Evolutionary conservation across 2,797 vertebrate species (phyloP).

Genomic region (Lacerta bilineata): DNA sequence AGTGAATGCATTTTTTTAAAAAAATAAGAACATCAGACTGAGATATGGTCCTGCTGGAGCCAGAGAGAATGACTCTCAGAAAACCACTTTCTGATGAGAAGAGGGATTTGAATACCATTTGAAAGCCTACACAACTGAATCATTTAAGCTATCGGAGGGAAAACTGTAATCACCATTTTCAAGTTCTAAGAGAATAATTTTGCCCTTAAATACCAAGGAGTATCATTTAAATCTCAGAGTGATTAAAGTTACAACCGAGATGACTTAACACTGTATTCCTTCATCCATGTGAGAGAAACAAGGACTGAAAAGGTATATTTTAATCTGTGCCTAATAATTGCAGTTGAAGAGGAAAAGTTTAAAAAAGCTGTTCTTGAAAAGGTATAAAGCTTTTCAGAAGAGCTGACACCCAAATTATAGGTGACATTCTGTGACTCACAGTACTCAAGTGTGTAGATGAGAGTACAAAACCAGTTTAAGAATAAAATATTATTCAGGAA

Average conservation of each 20-base stretch:
- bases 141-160: slow-evolving; percentile 41
- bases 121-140: slow-evolving; percentile 43
- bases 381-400: slow-evolving; percentile 56
- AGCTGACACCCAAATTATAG: slow-evolving; percentile 67
- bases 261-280: slow-evolving; percentile 49
- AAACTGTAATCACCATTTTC: slow-evolving; percentile 51
- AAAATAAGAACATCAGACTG: slow-evolving; percentile 17
- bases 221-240: slow-evolving; percentile 57
- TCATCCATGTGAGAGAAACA: slow-evolving; percentile 51
- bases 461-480: slow-evolving; percentile 47
- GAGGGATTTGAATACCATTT: slow-evolving; percentile 34
- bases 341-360: slow-evolving; percentile 33
- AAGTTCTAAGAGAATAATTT: slow-evolving; percentile 37
- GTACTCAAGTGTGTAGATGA: slow-evolving; percentile 48
- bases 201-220: slow-evolving; percentile 4
- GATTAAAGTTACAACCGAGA: slow-evolving; percentile 52
- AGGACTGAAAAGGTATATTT: slow-evolving; percentile 46
- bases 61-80: slow-evolving; percentile 16
- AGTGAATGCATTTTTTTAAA: not conserved
- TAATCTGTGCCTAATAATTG: slow-evolving; percentile 48
- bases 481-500: slow-evolving; percentile 58
- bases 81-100: slow-evolving; percentile 45
- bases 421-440: slow-evolving; percentile 55
- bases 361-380: slow-evolving; percentile 45
- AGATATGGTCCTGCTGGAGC: slow-evolving; percentile 11